A percentile compares a stretch with the other conserved stretches of the same genome.
These are phyloP conservation scores for Cryptoprocta ferox DNA, from an alignment of 2,797 vertebrate species.

Conservation along the genomic window DNA sequence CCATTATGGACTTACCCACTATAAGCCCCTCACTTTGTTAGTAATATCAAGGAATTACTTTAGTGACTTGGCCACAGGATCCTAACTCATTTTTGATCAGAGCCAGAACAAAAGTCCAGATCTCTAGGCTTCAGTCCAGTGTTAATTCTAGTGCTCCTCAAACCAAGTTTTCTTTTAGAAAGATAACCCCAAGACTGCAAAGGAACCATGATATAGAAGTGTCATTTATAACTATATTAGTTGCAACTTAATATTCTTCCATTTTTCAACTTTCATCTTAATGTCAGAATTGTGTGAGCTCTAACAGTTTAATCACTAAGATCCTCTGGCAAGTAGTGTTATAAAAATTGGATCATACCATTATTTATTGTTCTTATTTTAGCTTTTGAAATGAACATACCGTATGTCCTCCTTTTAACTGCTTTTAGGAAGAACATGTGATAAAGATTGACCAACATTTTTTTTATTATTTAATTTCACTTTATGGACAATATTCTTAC, in stretches of 20 bases:
- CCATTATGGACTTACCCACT: not conserved
- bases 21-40: not conserved
- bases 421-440: slow-evolving; percentile 64
- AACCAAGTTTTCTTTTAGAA: slow-evolving; percentile 36
- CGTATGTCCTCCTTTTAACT: not conserved
- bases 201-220: not conserved
- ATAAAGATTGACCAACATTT: slow-evolving; percentile 38
- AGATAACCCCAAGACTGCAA: not conserved
- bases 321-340: slow-evolving; percentile 5
- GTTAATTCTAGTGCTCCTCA: not conserved
- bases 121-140: not conserved
- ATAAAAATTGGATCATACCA: slow-evolving; percentile 22
- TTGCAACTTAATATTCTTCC: not conserved
- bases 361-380: slow-evolving; percentile 63
- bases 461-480: slow-evolving; percentile 51
- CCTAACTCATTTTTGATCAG: not conserved
- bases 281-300: slow-evolving; percentile 6
- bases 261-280: not conserved
- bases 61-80: not conserved
- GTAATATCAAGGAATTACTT: slow-evolving; percentile 31
- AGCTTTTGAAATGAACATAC: slow-evolving; percentile 43
- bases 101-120: not conserved
- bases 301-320: slow-evolving; percentile 46
- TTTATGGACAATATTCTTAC: slow-evolving; percentile 27
- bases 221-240: not conserved